A percentile compares a stretch with the other conserved stretches of the same genome.
phyloP scores from a whole-genome alignment of 2,888 invertebrate genomes.

The Platycnemis pennipes region DNA sequence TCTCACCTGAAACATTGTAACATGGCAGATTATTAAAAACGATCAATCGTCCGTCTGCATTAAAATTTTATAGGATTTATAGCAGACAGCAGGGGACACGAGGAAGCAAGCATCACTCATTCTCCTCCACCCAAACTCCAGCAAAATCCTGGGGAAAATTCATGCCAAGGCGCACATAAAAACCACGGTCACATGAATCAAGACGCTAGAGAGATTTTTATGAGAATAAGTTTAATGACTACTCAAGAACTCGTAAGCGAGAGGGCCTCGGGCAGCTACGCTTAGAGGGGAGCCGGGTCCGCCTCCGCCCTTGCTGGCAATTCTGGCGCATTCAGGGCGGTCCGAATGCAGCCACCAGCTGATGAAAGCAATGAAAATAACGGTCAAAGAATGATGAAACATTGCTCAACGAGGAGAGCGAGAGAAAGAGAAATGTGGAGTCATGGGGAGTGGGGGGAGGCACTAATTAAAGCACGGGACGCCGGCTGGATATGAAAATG shows the following conservation, averaged over 20 bases:
- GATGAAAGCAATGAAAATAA: neutral
- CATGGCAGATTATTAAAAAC: neutral
- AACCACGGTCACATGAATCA: neutral
- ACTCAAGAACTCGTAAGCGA: neutral
- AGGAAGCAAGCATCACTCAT: neutral
- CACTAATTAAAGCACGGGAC: conserved; percentile 7
- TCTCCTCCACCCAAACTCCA: neutral
- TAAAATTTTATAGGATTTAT: neutral
- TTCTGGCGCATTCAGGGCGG: neutral
- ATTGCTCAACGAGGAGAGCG: neutral
- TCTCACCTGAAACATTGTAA: too few relatives aligned
- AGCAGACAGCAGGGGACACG: neutral
- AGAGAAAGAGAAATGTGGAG: too few relatives aligned
- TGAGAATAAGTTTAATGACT: neutral
- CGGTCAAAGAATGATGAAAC: neutral
- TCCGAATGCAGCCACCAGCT: neutral
- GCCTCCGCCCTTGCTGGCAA: neutral
- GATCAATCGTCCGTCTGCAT: neutral
- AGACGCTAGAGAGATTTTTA: neutral
- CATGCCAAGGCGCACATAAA: too few relatives aligned
- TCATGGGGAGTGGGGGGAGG: neutral
- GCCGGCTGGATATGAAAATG: neutral
- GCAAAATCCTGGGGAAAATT: neutral
- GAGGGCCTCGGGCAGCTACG: neutral
- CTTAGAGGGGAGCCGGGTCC: neutral